These are phyloP conservation scores for Myotis lucifugus DNA, from an alignment of 2,113 vertebrate species.

Conservation along the genomic window DNA sequence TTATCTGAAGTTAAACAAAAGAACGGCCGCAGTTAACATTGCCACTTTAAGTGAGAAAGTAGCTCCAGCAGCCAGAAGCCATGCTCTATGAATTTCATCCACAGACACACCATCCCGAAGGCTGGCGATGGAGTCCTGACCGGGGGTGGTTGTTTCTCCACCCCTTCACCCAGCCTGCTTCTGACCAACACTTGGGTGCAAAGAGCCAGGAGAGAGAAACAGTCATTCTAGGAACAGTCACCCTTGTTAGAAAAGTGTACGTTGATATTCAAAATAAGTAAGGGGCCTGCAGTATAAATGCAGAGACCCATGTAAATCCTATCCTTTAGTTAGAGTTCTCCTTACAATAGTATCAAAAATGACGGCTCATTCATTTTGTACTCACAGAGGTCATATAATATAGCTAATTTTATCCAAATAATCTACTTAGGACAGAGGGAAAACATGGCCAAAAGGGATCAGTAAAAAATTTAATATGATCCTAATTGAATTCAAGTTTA, in stretches of 20 bases:
- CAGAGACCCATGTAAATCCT: background rate
- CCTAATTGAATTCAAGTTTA: background rate
- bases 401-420: background rate
- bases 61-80: background rate
- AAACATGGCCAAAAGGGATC: background rate
- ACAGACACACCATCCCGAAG: background rate
- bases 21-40: background rate
- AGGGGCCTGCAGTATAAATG: background rate
- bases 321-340: background rate
- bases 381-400: background rate
- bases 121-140: accelerated
- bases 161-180: accelerated
- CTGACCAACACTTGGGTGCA: background rate
- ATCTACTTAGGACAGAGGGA: background rate
- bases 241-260: background rate
- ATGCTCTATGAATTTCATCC: background rate
- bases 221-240: background rate
- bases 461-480: background rate
- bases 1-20: conserved; percentile 53
- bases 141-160: background rate
- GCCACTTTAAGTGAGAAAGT: background rate
- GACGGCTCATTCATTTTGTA: background rate
- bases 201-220: background rate
- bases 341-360: background rate
- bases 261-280: conserved; percentile 8